Conservation (phyloP, 2,797 vertebrate species). For the Dendrocincla tyrannina region DNA sequence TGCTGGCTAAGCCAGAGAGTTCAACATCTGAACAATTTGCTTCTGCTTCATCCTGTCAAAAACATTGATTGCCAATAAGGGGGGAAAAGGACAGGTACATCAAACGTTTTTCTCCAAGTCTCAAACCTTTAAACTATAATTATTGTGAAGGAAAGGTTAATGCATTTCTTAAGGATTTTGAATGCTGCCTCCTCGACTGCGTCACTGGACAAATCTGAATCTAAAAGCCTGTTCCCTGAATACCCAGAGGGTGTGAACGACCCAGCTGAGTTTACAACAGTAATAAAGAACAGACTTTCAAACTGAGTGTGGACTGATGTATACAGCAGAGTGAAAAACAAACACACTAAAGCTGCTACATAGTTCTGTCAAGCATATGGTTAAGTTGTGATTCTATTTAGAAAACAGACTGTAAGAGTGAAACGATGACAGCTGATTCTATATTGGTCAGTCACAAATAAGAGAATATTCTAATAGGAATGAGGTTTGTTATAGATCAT, state of each 20-base stretch:
- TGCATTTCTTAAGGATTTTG: neutral
- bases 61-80: constrained; percentile 19
- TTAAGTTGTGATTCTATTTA: constrained; percentile 38
- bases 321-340: neutral
- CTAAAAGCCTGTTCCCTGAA: neutral
- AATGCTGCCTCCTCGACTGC: neutral
- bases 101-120: neutral
- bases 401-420: constrained; percentile 20
- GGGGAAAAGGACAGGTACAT: neutral
- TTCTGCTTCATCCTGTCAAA: constrained; percentile 24
- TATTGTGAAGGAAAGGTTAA: neutral
- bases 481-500: neutral
- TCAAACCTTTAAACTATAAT: constrained; percentile 4
- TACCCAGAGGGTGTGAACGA: neutral
- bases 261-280: neutral
- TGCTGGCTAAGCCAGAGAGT: neutral
- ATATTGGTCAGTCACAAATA: constrained; percentile 37
- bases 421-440: constrained; percentile 10
- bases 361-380: constrained; percentile 47
- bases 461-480: neutral
- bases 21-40: neutral
- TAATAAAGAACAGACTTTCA: neutral
- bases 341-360: constrained; percentile 28
- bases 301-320: neutral
- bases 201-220: neutral